Evolutionary conservation across 2,797 vertebrate species (phyloP), one percentile per base, ranked within the genome.

Genomic region (Xerus rutilus): DNA sequence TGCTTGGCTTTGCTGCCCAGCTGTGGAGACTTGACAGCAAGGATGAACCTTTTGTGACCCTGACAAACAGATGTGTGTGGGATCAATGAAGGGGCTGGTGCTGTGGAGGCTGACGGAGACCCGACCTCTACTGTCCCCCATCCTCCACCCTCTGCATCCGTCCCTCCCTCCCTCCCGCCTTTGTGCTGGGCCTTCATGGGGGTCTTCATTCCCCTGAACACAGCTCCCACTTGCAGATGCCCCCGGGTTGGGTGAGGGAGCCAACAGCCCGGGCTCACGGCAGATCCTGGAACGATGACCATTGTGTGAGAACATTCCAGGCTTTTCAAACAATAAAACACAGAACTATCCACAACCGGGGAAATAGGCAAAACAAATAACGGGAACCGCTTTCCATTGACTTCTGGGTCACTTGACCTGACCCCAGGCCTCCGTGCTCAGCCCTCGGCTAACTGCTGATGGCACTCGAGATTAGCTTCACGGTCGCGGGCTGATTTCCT

Each of bases 381-480:
- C 88, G 74, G 70, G 97, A 98, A 97, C 86, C 88, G 30, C 97
- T 94, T 97, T 97, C 92, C 98, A 98, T 98, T 94, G 98, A 98
- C 97, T 97, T 85, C 97, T 85, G 54, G 82, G 96, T 97, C 98
- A 92, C 97, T 96, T 96, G 97, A 95, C 98, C 98, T 98, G 97
- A 98, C 86, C 72, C 97, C 97, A 93, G 94, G 97, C 93, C 97
- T 96, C 96, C 49, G 73, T 92, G 97, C 97, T 96, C 97, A 98
- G 98, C 97, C 0, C 0, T 92, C 97, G 94, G 97, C 93, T 97
- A 95, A 98, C 98, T 98, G 95, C 98, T 98, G 98, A 98, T 98
- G 97, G 97, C 95, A 94, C 86, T 59, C 65, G 97, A 98, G 98
- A 98, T 98, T 98, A 97, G 74, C 62, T 74, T 85, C 69, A 25